A percentile compares a stretch with the other conserved stretches of the same genome.
These are phyloP conservation scores for Pseudomugil tenellus DNA, from an alignment of 2,797 vertebrate genomes.

Conservation along the genomic window DNA sequence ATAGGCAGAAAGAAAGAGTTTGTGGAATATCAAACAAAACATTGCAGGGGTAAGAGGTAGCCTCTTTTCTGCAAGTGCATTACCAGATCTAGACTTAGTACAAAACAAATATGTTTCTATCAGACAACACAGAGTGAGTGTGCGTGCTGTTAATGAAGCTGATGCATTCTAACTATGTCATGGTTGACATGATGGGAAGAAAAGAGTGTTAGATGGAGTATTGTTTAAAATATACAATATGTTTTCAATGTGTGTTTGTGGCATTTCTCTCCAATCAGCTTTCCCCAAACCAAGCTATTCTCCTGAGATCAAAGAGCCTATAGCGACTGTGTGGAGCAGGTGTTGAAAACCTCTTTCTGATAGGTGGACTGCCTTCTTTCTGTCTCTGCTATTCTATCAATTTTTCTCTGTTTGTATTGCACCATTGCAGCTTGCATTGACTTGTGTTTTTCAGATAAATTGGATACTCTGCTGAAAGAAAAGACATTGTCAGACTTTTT, in stretches of 20 bases:
- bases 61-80: not conserved
- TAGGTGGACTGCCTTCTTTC: conserved; percentile 32
- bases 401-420: conserved; percentile 38
- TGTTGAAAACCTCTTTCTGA: conserved; percentile 55
- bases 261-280: conserved; percentile 59
- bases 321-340: conserved; percentile 56
- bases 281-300: conserved; percentile 48
- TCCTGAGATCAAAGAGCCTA: conserved; percentile 57
- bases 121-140: not conserved
- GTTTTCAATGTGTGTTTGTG: conserved; percentile 12
- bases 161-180: not conserved
- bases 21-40: conserved; percentile 2
- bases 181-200: conserved; percentile 14
- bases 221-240: conserved; percentile 1
- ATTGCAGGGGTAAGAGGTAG: not conserved
- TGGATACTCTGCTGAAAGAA: conserved; percentile 12
- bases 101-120: conserved; percentile 4
- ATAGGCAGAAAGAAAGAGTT: conserved; percentile 1
- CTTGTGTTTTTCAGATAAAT: conserved; percentile 15
- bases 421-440: conserved; percentile 29
- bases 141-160: conserved; percentile 18
- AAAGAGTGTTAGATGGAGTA: not conserved
- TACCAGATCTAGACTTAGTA: conserved; percentile 12
- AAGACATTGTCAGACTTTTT: not conserved
- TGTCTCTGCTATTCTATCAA: conserved; percentile 35